Base-by-base conservation (phyloP, 2,113 vertebrate genomes). In the Oreochromis aureus region DNA sequence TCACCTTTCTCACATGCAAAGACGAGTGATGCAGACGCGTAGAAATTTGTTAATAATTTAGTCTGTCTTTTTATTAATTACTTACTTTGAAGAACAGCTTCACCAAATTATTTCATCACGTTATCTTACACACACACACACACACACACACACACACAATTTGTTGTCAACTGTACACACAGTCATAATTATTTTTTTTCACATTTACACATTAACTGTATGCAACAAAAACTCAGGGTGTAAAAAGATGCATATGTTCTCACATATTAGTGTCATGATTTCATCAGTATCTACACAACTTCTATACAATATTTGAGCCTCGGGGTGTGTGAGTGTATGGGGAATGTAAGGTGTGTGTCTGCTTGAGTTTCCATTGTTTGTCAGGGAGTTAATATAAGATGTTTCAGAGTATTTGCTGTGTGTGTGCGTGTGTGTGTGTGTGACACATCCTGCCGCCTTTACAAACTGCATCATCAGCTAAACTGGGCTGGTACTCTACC, bases 1-100 rank as follows among this genome's bases (percentile, higher is more conserved):
- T 95, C 93, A 94, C 89, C 91, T 93, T 89, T 86, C 85, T 86
- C 44, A 41, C 54, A 79, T 66, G 51, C 7, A 11, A 15, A 36
- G 18, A 88, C 18, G 6, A 84, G 5, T 13, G 34, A 19, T 66
- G 58, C 44, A 54, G 51, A 82, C 10, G 19, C 5, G 19, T 59
- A 85, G 30, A 82, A 36, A 82, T 81, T 16, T 16, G 11, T 86
- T 84, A 18, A 63, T 82, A 18, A 80, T 82, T 56, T n/a, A 56
- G 55, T 54, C 61, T 22, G 4, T 76, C 41, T 10, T 39, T 53
- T 27, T 36, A 51, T 66, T 84, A 51, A 4, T 69, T 16, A n/a
- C 41, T 71, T 73, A 24, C 5, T 53, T 24, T 36, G 7, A 55
- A 54, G 54, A 15, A 24, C 10, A 6, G 54, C 54, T 24, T 56